Conservation (phyloP, 2,888 invertebrate species). For the Perithous albicinctus region DNA sequence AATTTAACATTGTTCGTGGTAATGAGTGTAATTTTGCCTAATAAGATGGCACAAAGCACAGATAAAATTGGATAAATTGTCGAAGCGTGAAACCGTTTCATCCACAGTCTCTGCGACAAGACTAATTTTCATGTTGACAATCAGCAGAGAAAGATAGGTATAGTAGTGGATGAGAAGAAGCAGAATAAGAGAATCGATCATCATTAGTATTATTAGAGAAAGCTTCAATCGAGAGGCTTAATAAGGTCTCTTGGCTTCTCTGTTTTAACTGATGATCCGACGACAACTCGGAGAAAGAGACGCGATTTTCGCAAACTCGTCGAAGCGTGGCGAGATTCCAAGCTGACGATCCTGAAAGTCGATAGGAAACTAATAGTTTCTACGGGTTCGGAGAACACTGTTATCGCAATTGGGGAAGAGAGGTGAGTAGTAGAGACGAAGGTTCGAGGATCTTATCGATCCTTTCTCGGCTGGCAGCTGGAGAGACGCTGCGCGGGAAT, state of each 20-base stretch:
- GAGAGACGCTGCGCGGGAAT: conserved; percentile 48
- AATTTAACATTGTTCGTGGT: background rate
- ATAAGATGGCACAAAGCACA: background rate
- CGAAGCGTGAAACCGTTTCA: conserved; percentile 34
- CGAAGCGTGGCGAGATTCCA: conserved; percentile 13
- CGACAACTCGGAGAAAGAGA: conserved; percentile 15
- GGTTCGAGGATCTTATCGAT: conserved; percentile 63
- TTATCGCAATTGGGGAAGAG: background rate
- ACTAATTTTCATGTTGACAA: conserved; percentile 46
- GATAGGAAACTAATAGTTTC: conserved; percentile 49
- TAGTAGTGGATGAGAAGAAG: conserved; percentile 5
- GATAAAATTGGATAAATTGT: conserved; percentile 30
- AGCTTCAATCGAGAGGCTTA: conserved; percentile 32
- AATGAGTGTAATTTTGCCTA: background rate
- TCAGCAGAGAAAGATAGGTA: conserved; percentile 11
- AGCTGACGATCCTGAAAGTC: conserved; percentile 11
- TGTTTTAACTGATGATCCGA: conserved; percentile 34
- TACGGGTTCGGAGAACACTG: conserved; percentile 2
- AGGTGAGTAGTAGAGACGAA: conserved; percentile 34
- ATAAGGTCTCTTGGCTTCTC: conserved; percentile 12
- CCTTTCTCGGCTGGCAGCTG: conserved; percentile 41
- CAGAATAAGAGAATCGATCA: conserved; percentile 26
- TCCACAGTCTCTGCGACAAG: conserved; percentile 16
- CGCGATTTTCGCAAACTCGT: conserved; percentile 10
- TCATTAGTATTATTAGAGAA: conserved; percentile 46